phyloP scores from a whole-genome alignment of 2,113 vertebrate species.

The Pangasianodon gigas region DNA sequence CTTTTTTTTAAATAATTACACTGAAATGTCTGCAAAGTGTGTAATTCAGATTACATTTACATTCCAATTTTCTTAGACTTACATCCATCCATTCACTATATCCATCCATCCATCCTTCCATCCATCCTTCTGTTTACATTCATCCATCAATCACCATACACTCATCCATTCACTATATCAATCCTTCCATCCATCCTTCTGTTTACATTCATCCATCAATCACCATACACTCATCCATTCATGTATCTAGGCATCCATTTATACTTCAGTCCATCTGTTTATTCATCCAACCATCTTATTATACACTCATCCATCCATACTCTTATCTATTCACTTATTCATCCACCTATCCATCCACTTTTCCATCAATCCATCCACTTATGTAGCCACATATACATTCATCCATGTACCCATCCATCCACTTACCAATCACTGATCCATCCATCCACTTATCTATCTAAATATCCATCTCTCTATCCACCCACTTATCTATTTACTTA shows the following conservation, averaged over 20 bases:
- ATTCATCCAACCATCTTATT: not conserved
- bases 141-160: not conserved
- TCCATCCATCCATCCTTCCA: not conserved
- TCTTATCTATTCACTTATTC: not conserved
- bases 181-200: not conserved
- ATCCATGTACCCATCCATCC: not conserved
- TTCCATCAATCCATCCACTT: not conserved
- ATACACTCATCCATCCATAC: not conserved
- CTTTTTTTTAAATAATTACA: no score
- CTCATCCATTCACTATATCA: not conserved
- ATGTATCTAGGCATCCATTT: not conserved
- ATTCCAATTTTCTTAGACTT: no score
- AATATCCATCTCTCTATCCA: not conserved
- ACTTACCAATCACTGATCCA: not conserved
- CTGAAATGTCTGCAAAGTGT: no score
- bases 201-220: not conserved
- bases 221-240: not conserved
- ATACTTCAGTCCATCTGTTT: not conserved
- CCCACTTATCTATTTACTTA: not conserved
- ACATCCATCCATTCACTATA: not conserved
- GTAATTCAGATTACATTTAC: no score
- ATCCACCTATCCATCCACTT: fast-evolving
- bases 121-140: not conserved
- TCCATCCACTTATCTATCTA: not conserved
- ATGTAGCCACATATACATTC: not conserved